phyloP scores from a whole-genome alignment of 2,113 vertebrate species.

The Nipponia nippon region DNA sequence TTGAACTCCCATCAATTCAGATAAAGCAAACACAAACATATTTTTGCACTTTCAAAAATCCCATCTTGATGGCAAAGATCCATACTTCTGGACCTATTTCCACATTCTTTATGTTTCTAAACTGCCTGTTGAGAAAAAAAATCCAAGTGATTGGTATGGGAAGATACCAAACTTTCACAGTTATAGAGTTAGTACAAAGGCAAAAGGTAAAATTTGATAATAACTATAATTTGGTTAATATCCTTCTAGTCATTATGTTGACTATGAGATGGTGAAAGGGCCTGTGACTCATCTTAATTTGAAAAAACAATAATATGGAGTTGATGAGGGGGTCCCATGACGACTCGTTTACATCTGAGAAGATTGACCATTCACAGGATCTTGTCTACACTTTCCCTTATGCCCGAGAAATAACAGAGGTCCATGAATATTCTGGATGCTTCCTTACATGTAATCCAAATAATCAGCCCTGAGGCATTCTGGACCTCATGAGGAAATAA shows the following conservation, averaged over 20 bases:
- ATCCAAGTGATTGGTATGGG: background rate
- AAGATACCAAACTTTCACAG: background rate
- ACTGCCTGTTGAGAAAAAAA: background rate
- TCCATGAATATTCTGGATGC: background rate
- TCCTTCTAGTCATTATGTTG: background rate
- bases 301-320: background rate
- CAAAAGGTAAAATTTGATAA: background rate
- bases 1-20: background rate
- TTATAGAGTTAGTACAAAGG: background rate
- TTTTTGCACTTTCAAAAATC: background rate
- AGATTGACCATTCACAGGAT: background rate
- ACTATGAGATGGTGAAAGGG: background rate
- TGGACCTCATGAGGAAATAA: background rate
- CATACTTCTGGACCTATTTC: background rate
- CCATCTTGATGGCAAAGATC: background rate
- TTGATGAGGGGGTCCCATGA: background rate
- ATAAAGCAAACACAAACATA: background rate
- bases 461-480: background rate
- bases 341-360: background rate
- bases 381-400: background rate
- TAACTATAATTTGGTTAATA: background rate
- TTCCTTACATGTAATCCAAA: background rate
- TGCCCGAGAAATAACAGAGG: background rate
- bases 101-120: background rate
- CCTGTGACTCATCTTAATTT: background rate